Evolutionary conservation across 2,797 vertebrate species (phyloP).

Genomic region (Pangasius sanitwongsei): DNA sequence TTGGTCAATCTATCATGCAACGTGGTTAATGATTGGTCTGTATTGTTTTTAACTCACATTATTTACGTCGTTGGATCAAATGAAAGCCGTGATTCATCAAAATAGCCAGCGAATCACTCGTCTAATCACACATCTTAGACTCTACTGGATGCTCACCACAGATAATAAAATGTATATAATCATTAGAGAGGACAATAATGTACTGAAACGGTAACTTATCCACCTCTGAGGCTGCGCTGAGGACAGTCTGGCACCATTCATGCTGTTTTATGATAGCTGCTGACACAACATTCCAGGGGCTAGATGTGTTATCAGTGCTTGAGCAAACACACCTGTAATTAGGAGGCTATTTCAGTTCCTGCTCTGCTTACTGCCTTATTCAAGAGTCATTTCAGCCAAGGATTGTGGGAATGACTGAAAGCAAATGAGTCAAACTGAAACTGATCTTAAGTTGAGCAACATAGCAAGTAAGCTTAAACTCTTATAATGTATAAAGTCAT

Average conservation of each 20-base stretch:
- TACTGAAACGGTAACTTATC: neutral
- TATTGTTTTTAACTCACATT: neutral
- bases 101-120: neutral
- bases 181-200: neutral
- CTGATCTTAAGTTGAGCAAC: neutral
- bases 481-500: neutral
- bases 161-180: neutral
- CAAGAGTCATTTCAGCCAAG: slow-evolving; percentile 21
- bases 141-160: neutral
- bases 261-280: slow-evolving; percentile 51
- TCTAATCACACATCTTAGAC: neutral
- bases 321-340: slow-evolving; percentile 59
- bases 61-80: neutral
- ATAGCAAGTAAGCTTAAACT: neutral
- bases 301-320: slow-evolving; percentile 53
- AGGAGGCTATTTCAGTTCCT: slow-evolving; percentile 54
- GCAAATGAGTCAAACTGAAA: neutral
- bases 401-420: neutral
- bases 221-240: neutral
- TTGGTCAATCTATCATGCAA: neutral
- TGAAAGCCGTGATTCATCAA: neutral
- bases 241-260: slow-evolving; percentile 43
- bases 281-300: slow-evolving; percentile 53
- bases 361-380: slow-evolving; percentile 36
- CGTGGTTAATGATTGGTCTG: neutral